Conservation (phyloP, 2,113 vertebrate genomes). For the Candoia aspera region DNA sequence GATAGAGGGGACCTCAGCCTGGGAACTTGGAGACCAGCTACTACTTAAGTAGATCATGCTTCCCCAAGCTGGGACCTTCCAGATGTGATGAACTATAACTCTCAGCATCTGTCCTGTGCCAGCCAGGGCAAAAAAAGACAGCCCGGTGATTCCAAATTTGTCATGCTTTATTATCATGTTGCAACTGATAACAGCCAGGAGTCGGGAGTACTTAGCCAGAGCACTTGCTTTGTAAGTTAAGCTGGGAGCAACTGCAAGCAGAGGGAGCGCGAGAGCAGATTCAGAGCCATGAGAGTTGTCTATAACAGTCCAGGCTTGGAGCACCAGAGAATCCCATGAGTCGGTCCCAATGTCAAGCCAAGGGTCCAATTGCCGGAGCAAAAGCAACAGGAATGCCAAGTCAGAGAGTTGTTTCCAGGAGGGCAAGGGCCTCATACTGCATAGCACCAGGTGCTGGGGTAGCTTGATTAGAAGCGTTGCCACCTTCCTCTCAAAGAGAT, state of each 20-base stretch:
- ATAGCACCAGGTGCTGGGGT: not conserved
- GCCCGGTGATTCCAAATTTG: not conserved
- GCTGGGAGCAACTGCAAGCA: not conserved
- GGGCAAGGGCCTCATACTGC: too few species aligned
- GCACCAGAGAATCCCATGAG: too few species aligned
- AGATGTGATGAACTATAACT: not conserved
- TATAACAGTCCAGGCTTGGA: too few species aligned
- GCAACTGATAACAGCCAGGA: not conserved
- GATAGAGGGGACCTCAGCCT: not conserved
- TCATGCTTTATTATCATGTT: not conserved
- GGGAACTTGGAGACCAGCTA: not conserved
- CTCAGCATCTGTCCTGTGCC: not conserved
- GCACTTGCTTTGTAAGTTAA: not conserved
- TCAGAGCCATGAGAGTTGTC: not conserved
- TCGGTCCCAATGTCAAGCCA: too few species aligned
- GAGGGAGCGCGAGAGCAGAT: not conserved
- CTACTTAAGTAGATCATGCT: not conserved
- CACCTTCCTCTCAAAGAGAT: not conserved
- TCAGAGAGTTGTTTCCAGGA: too few species aligned
- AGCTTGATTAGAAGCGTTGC: not conserved
- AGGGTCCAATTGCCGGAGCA: too few species aligned
- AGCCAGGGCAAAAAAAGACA: not conserved
- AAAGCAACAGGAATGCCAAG: too few species aligned
- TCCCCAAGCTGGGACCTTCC: not conserved
- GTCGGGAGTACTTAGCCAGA: not conserved